Evolutionary conservation across 2,888 invertebrate species (phyloP).

Genomic region (Meliscaeva auricollis): DNA sequence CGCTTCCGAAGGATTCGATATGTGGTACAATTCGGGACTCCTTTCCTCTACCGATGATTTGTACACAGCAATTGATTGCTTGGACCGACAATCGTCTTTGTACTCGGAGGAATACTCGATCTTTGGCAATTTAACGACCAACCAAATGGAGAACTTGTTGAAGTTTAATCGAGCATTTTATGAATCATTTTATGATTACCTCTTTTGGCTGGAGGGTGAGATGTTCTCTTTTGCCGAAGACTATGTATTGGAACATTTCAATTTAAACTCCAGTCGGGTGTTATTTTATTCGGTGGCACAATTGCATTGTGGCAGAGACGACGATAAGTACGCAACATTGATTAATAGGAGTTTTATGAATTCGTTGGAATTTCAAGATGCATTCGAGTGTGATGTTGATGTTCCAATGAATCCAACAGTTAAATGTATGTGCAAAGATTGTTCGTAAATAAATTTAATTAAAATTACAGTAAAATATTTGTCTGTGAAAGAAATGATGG

Average conservation of each 20-base stretch:
- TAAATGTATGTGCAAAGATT: slow-evolving; percentile 80
- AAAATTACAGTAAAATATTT: not conserved
- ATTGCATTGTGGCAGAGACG: slow-evolving; percentile 80
- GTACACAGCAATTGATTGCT: slow-evolving; percentile 81
- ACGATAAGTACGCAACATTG: slow-evolving; percentile 77
- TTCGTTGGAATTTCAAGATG: slow-evolving; percentile 79
- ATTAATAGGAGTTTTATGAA: slow-evolving; percentile 82
- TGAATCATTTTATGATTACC: slow-evolving; percentile 79
- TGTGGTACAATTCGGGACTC: slow-evolving; percentile 80
- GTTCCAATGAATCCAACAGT: slow-evolving; percentile 80
- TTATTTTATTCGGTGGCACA: slow-evolving; percentile 82
- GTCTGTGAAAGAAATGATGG: too few relatives aligned
- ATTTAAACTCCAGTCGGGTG: slow-evolving; percentile 79
- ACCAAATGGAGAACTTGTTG: slow-evolving; percentile 78
- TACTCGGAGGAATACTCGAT: slow-evolving; percentile 76
- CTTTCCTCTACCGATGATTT: slow-evolving; percentile 80
- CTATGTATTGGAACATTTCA: slow-evolving; percentile 80
- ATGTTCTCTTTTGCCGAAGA: slow-evolving; percentile 81
- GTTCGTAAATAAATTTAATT: slow-evolving; percentile 30
- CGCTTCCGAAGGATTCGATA: slow-evolving; percentile 80
- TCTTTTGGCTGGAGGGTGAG: slow-evolving; percentile 82
- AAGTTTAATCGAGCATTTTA: slow-evolving; percentile 80
- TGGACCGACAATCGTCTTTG: slow-evolving; percentile 79
- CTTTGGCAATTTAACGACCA: slow-evolving; percentile 75
- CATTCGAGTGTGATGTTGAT: slow-evolving; percentile 79